Conservation (phyloP, 1,140 invertebrate genomes). For the Cherax destructor region DNA sequence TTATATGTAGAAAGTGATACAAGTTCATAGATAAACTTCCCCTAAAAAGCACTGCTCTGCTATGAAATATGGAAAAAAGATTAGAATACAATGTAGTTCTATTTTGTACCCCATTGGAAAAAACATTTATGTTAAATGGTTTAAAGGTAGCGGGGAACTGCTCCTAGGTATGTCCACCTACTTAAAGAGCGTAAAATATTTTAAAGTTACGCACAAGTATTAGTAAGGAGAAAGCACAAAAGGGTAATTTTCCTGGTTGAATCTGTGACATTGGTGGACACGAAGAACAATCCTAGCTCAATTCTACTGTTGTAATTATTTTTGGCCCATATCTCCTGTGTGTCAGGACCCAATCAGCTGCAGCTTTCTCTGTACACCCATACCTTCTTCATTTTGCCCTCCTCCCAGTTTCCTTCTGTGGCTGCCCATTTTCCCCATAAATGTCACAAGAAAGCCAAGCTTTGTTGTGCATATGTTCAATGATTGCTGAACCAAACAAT, state of each 20-base stretch:
- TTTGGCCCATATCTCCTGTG: constrained; percentile 51
- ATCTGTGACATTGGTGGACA: constrained; percentile 68
- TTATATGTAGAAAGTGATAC: constrained; percentile 68
- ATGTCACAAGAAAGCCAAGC: constrained; percentile 68
- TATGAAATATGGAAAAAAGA: constrained; percentile 62
- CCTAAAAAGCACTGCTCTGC: constrained; percentile 49
- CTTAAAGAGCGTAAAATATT: constrained; percentile 69
- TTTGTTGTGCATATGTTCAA: constrained; percentile 64
- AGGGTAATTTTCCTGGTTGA: constrained; percentile 66
- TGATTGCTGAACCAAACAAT: constrained; percentile 67
- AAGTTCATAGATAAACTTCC: constrained; percentile 66
- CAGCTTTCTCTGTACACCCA: constrained; percentile 64
- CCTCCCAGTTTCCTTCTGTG: constrained; percentile 64
- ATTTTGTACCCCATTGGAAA: constrained; percentile 64
- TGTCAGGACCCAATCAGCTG: constrained; percentile 64
- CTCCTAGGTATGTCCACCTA: constrained; percentile 70
- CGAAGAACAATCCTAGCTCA: constrained; percentile 69
- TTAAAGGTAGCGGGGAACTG: constrained; percentile 56
- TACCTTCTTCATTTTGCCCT: constrained; percentile 51
- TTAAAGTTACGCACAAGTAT: constrained; percentile 67
- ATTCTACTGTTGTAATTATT: constrained; percentile 68
- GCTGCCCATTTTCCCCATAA: constrained; percentile 61
- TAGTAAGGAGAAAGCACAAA: constrained; percentile 66
- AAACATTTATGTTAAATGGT: constrained; percentile 55
- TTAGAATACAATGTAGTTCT: constrained; percentile 62